These are phyloP conservation scores for Ceratoteleas bidentatus DNA, from an alignment of 1,140 invertebrate genomes.

Conservation along the genomic window DNA sequence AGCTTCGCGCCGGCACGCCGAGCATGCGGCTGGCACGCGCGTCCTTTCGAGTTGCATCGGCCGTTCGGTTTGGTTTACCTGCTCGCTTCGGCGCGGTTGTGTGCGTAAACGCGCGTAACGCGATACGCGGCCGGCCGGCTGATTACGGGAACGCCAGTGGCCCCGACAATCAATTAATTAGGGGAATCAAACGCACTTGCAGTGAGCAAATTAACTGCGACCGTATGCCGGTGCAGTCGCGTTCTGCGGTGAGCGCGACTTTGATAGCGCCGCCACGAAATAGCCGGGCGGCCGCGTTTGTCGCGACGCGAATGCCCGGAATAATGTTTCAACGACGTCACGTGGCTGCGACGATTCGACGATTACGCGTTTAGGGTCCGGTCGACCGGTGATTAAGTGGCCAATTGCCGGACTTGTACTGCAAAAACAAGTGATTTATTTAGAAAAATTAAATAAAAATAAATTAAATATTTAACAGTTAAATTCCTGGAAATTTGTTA, in stretches of 20 bases:
- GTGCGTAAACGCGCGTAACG: conserved; percentile 60
- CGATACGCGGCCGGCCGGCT: conserved; percentile 69
- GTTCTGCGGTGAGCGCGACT: conserved; percentile 72
- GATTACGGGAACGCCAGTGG: conserved; percentile 75
- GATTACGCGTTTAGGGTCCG: no score
- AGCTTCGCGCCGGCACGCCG: not conserved
- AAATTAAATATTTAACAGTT: no score
- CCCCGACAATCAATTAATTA: conserved; percentile 81
- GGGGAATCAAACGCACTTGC: conserved; percentile 81
- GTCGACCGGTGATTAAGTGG: no score
- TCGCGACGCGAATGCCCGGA: conserved; percentile 45
- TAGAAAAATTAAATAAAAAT: no score
- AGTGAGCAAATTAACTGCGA: conserved; percentile 82
- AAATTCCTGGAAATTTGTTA: no score
- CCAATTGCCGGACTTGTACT: no score
- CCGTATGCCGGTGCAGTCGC: conserved; percentile 76
- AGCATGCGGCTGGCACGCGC: conserved; percentile 38
- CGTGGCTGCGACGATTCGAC: conserved; percentile 36
- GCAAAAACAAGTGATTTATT: no score
- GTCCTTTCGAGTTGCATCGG: conserved; percentile 50
- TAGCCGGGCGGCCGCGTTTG: conserved; percentile 40
- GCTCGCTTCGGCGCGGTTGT: conserved; percentile 31
- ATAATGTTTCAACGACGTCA: conserved; percentile 37
- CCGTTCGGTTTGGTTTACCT: conserved; percentile 40
- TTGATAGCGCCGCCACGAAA: conserved; percentile 44